Base-by-base conservation (phyloP, 2,113 vertebrate species). In the Microcebus ravelobensis region DNA sequence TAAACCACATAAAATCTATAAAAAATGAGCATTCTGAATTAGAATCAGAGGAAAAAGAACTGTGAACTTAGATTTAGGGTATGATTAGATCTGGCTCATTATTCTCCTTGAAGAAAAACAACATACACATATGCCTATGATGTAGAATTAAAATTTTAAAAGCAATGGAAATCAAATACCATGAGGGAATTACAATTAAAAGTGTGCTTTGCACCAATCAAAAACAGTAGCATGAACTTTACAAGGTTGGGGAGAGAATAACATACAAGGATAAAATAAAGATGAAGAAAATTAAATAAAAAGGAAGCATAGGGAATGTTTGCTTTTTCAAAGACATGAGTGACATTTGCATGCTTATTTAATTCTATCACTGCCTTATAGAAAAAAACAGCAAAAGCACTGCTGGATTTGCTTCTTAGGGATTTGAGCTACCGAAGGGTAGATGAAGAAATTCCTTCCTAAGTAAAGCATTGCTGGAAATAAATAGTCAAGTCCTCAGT, bases 81-180 rank as follows among this genome's bases (percentile, higher is more conserved):
- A 3, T 55, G 29, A 2, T 39, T 84, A 73, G 5, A n/a, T 31
- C 29, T 39, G 39, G 17, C 6, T 27, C 27, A 61, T 52, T 50
- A 29, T 21, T 87, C 7, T 76, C 5, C n/a, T 80, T 71, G 18
- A 68, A 21, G 48, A 70, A 52, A 91, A 88, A 18, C 29, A 95
- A 77, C 89, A 15, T 23, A 61, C 3, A 34, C 21, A 12, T 25
- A 55, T 29, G 1, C 74, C 52, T 55, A 55, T 55, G 52, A 55
- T 18, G 92, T 55, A 81, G 39, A 87, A 84, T 23, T 70, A 84
- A 61, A 39, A 55, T 82, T 95, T 91, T 92, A 6, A 52, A 96
- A 57, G 27, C 52, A 57, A 42, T 67, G 31, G 13, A 3, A 94
- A 73, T 94, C 4, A 4, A 96, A 77, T 80, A 25, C 23, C 9